Evolutionary conservation across 2,797 vertebrate genomes (phyloP).

Genomic region (Xenentodon cancila): DNA sequence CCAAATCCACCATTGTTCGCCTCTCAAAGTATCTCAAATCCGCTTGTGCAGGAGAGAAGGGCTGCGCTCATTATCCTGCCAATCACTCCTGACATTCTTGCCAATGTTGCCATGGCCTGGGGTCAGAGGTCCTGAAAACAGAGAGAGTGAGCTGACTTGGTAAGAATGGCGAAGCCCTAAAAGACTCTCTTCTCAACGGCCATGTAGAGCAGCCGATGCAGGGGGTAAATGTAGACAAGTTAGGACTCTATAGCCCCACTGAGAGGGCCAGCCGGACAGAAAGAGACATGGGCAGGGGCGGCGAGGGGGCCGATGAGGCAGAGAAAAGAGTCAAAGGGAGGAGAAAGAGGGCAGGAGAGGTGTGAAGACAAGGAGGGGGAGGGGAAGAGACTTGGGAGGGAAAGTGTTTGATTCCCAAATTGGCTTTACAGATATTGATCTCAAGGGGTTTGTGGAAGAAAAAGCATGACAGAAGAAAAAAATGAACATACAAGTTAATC

Average conservation of each 20-base stretch:
- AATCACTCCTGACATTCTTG: constrained; percentile 99
- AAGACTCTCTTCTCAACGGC: constrained; percentile 60
- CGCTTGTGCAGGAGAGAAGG: constrained; percentile 88
- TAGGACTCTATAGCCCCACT: constrained; percentile 90
- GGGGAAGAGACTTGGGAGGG: constrained; percentile 49
- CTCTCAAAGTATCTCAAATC: constrained; percentile 98
- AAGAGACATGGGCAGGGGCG: constrained; percentile 37
- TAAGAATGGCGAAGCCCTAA: constrained; percentile 92
- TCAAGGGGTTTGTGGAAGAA: constrained; percentile 85
- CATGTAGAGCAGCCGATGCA: constrained; percentile 80
- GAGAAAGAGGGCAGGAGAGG: constrained; percentile 57
- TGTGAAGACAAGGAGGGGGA: constrained; percentile 38
- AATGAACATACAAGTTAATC: constrained; percentile 61
- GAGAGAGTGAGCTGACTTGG: constrained; percentile 94
- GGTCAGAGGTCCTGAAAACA: constrained; percentile 99
- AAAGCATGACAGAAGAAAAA: constrained; percentile 39
- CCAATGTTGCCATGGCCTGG: constrained; percentile 97
- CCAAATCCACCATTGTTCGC: constrained; percentile 83
- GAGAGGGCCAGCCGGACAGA: constrained; percentile 85
- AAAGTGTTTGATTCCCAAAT: constrained; percentile 91
- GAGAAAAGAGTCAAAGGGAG: constrained; percentile 38
- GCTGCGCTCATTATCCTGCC: constrained; percentile 93
- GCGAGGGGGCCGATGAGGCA: constrained; percentile 30
- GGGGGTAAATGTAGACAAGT: constrained; percentile 99
- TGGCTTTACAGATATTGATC: constrained; percentile 92